Evolutionary conservation across 1,140 invertebrate genomes (phyloP).

Genomic region (Drosophila nannoptera): DNA sequence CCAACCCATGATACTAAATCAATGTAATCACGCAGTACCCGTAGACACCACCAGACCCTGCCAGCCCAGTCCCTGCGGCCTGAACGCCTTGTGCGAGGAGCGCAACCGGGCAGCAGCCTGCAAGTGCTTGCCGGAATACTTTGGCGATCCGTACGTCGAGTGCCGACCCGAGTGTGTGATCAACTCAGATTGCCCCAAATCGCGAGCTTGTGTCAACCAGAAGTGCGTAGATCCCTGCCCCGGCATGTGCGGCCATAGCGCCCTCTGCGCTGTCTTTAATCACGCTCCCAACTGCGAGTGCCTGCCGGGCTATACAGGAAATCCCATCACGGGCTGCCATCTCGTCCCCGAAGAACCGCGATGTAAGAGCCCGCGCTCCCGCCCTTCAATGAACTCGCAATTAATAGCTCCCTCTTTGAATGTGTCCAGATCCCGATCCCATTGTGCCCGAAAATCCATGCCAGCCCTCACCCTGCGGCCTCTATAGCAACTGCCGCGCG

Average conservation of each 20-base stretch:
- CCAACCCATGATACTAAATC: conserved; percentile 6
- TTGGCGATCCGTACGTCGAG: conserved; percentile 86
- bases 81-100: conserved; percentile 89
- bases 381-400: conserved; percentile 40
- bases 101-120: conserved; percentile 85
- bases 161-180: conserved; percentile 88
- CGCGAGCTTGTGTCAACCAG: conserved; percentile 89
- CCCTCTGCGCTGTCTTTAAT: conserved; percentile 89
- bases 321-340: conserved; percentile 85
- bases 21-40: conserved; percentile 73
- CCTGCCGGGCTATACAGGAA: conserved; percentile 86
- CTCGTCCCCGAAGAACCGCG: conserved; percentile 58
- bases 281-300: conserved; percentile 91
- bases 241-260: conserved; percentile 89
- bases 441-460: conserved; percentile 82
- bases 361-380: conserved; percentile 50
- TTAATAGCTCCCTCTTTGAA: conserved; percentile 58
- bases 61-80: conserved; percentile 86
- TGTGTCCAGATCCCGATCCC: conserved; percentile 67
- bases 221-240: conserved; percentile 91
- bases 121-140: conserved; percentile 85
- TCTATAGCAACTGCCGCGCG: conserved; percentile 85
- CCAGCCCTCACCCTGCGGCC: conserved; percentile 84
- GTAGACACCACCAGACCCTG: conserved; percentile 81
- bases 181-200: conserved; percentile 87